Conservation (phyloP, 2,888 invertebrate genomes). For the Chrysolina americana region DNA sequence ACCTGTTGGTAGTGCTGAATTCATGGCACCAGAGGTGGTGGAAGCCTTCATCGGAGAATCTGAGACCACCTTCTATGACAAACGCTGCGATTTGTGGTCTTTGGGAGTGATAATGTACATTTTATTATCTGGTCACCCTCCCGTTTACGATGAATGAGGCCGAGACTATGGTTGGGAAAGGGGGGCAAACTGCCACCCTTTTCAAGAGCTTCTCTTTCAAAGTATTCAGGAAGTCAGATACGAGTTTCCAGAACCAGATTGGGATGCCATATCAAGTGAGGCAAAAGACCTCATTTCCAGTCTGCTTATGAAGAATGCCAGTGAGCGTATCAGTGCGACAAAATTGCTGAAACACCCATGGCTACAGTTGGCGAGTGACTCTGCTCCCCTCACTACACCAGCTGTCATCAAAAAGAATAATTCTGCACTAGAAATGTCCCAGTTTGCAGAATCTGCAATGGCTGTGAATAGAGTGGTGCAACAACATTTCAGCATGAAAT, state of each 20-base stretch:
- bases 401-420: slow-evolving; percentile 92
- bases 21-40: slow-evolving; percentile 95
- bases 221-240: slow-evolving; percentile 87
- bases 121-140: slow-evolving; percentile 96
- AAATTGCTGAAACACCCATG: slow-evolving; percentile 87
- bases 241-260: slow-evolving; percentile 89
- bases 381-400: slow-evolving; percentile 82
- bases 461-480: slow-evolving; percentile 95
- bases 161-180: slow-evolving; percentile 97
- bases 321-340: slow-evolving; percentile 88
- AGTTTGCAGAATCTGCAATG: slow-evolving; percentile 96
- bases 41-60: slow-evolving; percentile 96
- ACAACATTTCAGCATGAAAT: slow-evolving; percentile 94
- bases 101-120: slow-evolving; percentile 97
- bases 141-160: slow-evolving; percentile 97
- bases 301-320: slow-evolving; percentile 91
- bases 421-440: slow-evolving; percentile 94
- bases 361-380: slow-evolving; percentile 70
- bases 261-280: slow-evolving; percentile 88
- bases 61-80: slow-evolving; percentile 81
- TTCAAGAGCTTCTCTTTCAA: slow-evolving; percentile 92
- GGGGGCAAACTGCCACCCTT: slow-evolving; percentile 93
- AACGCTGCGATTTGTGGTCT: slow-evolving; percentile 98
- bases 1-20: slow-evolving; percentile 94
- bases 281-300: slow-evolving; percentile 95